Conservation (phyloP, 2,113 vertebrate genomes). For the Rhizomys pruinosus region DNA sequence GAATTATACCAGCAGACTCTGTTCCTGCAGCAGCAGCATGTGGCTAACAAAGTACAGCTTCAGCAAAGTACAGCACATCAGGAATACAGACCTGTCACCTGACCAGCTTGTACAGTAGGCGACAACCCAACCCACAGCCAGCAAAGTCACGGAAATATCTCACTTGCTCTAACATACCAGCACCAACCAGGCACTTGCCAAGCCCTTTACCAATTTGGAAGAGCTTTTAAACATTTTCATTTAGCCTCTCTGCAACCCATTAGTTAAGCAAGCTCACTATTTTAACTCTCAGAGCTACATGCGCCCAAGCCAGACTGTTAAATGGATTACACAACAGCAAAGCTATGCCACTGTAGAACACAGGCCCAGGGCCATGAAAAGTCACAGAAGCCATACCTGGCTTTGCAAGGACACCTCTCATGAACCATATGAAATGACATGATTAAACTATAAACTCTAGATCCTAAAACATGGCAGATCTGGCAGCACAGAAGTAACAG, state of each 20-base stretch:
- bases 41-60: not conserved
- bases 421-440: not conserved
- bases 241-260: not conserved
- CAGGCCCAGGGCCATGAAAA: too few relatives aligned
- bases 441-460: not conserved
- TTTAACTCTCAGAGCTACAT: not conserved
- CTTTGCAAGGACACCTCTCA: not conserved
- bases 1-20: not conserved
- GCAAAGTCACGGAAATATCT: not conserved
- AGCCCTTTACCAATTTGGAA: not conserved
- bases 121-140: not conserved
- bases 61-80: rapidly evolving
- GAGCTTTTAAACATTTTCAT: not conserved
- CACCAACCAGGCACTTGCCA: not conserved
- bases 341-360: too few relatives aligned
- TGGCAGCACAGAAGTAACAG: not conserved
- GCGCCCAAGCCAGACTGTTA: not conserved
- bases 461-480: not conserved
- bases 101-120: not conserved
- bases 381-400: not conserved
- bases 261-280: not conserved
- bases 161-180: not conserved
- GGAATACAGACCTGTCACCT: not conserved
- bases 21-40: not conserved
- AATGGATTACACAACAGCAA: not conserved